Evolutionary conservation across 2,113 vertebrate genomes (phyloP).

Genomic region (Diphyllodes magnificus): DNA sequence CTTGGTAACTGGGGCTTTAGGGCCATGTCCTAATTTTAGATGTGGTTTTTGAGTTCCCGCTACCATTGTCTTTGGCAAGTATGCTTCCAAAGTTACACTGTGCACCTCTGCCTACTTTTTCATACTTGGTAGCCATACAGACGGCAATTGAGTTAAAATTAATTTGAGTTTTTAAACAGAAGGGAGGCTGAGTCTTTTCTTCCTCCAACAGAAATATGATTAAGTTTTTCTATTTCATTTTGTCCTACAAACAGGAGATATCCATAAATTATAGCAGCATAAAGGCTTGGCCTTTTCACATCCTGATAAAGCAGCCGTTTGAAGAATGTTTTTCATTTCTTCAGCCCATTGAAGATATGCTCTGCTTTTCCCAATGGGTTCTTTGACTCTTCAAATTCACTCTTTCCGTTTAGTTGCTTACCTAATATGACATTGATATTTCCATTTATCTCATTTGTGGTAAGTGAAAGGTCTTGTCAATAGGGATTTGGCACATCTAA

Average conservation of each 20-base stretch:
- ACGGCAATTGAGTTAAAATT: background rate
- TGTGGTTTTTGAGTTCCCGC: background rate
- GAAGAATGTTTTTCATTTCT: constrained; percentile 53
- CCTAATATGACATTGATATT: constrained; percentile 54
- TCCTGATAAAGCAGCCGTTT: constrained; percentile 25
- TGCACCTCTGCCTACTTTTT: background rate
- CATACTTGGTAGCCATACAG: background rate
- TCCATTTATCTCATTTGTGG: constrained; percentile 43
- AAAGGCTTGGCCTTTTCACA: constrained; percentile 46
- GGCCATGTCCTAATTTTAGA: background rate
- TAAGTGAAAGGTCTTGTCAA: constrained; percentile 42
- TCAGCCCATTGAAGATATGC: constrained; percentile 17
- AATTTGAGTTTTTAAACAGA: constrained; percentile 9
- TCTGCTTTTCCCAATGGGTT: constrained; percentile 23
- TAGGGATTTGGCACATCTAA: constrained; percentile 34
- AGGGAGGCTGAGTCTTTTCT: background rate
- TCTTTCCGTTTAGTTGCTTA: constrained; percentile 46
- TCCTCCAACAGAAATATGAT: constrained; percentile 8
- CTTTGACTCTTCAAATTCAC: constrained; percentile 36
- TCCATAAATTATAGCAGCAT: constrained; percentile 43
- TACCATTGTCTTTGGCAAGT: background rate
- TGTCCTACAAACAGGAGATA: constrained; percentile 49
- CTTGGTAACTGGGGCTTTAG: background rate
- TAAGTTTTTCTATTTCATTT: constrained; percentile 44
- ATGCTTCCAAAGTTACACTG: background rate